Conservation (phyloP, 2,113 vertebrate species). For the Marcusenius ussheri region DNA sequence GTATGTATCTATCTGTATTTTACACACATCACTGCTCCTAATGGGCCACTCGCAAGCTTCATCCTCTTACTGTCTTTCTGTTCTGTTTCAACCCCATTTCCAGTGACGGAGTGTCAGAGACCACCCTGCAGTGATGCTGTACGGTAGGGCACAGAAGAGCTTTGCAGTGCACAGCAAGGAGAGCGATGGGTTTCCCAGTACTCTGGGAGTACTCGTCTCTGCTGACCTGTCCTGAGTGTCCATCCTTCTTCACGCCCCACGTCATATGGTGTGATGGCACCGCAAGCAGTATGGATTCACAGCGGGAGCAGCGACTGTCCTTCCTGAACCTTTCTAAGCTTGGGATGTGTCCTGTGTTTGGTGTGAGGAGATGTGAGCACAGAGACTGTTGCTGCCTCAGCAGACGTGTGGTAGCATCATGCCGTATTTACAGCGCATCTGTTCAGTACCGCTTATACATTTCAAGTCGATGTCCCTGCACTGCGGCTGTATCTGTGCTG, state of each 20-base stretch:
- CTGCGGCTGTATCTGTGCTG: not conserved
- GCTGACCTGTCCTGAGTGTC: not conserved
- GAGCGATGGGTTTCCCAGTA: conserved; percentile 37
- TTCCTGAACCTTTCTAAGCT: conserved; percentile 28
- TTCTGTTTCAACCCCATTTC: not conserved
- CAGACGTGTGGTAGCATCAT: not conserved
- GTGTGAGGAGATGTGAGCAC: not conserved
- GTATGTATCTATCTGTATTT: not conserved
- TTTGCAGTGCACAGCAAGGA: conserved; percentile 50
- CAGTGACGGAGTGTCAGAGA: conserved; percentile 47
- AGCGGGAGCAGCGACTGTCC: conserved; percentile 40
- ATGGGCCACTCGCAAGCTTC: not conserved
- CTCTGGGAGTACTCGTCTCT: not conserved
- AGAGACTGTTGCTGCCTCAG: not conserved
- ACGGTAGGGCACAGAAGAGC: conserved; percentile 52
- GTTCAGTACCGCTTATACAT: not conserved
- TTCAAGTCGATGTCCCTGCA: not conserved
- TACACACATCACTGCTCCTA: not conserved
- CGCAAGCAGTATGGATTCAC: conserved; percentile 29
- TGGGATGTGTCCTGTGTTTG: no score
- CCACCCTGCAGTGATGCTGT: conserved; percentile 53
- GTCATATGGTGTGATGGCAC: not conserved
- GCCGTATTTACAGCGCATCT: not conserved
- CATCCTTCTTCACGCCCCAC: not conserved
- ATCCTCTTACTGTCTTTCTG: not conserved